phyloP scores from a whole-genome alignment of 2,888 invertebrate genomes.

The Trisateles emortualis region DNA sequence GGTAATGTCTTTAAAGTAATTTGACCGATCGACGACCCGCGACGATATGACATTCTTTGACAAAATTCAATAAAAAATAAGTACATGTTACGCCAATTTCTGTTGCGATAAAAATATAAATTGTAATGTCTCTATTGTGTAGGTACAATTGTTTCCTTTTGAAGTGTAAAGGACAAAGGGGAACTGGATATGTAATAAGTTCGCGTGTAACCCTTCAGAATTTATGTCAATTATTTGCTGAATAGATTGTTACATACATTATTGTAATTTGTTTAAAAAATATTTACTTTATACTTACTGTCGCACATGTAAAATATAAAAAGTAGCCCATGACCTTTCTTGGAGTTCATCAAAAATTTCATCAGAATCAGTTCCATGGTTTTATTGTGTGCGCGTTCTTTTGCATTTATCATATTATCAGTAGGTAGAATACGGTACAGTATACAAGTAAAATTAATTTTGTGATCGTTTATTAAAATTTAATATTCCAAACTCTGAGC shows the following conservation, averaged over 20 bases:
- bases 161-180: neutral
- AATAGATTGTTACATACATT: too few relatives aligned
- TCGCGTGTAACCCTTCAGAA: too few relatives aligned
- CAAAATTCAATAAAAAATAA: conserved; percentile 1
- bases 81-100: neutral
- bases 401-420: too few relatives aligned
- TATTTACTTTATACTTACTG: too few relatives aligned
- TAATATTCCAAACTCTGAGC: neutral
- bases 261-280: too few relatives aligned
- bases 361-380: too few relatives aligned
- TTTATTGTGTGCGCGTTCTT: too few relatives aligned
- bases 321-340: too few relatives aligned
- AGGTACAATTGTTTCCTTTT: neutral
- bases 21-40: neutral
- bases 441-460: neutral
- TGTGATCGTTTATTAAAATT: neutral
- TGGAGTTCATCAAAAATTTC: too few relatives aligned
- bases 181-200: neutral
- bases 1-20: conserved; percentile 1
- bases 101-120: neutral
- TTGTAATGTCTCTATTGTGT: neutral
- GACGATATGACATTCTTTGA: neutral
- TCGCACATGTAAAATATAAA: too few relatives aligned
- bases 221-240: too few relatives aligned
- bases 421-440: too few relatives aligned